These are phyloP conservation scores for Melanophora roralis DNA, from an alignment of 2,888 invertebrate species.

Conservation along the genomic window DNA sequence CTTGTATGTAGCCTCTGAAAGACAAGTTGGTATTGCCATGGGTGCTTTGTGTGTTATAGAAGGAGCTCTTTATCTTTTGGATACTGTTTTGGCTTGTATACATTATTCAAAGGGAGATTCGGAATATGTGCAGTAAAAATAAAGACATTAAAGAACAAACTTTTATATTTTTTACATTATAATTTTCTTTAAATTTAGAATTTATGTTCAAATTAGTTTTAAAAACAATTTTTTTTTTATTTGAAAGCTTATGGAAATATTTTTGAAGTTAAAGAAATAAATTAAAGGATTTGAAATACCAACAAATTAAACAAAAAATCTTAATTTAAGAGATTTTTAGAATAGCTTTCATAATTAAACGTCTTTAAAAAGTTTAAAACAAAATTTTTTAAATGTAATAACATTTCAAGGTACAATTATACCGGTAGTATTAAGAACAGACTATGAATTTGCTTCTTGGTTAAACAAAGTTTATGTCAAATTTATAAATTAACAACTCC, in stretches of 20 bases:
- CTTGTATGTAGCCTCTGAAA: conserved; percentile 84
- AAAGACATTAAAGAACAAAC: conserved; percentile 7
- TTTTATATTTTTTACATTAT: conserved; percentile 1
- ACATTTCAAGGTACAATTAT: too few species aligned
- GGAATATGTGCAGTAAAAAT: conserved; percentile 68
- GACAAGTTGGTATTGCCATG: conserved; percentile 88
- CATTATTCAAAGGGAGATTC: conserved; percentile 82
- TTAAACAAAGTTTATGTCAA: too few species aligned
- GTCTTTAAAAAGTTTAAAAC: too few species aligned
- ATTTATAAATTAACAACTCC: too few species aligned
- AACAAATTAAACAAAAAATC: neutral
- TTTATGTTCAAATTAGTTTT: conserved; percentile 50
- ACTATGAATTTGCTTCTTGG: too few species aligned
- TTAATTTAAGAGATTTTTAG: neutral
- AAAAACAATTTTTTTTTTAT: neutral
- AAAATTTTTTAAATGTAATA: too few species aligned
- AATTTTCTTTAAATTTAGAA: conserved; percentile 6
- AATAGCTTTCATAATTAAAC: too few species aligned
- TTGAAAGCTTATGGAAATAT: neutral
- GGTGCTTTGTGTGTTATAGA: conserved; percentile 88
- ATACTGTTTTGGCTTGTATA: conserved; percentile 86
- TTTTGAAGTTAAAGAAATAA: neutral
- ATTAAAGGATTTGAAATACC: neutral
- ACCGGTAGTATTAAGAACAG: too few species aligned
- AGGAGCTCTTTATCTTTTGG: conserved; percentile 88